phyloP scores from a whole-genome alignment of 2,797 vertebrate genomes.

The Labeo calbasu region DNA sequence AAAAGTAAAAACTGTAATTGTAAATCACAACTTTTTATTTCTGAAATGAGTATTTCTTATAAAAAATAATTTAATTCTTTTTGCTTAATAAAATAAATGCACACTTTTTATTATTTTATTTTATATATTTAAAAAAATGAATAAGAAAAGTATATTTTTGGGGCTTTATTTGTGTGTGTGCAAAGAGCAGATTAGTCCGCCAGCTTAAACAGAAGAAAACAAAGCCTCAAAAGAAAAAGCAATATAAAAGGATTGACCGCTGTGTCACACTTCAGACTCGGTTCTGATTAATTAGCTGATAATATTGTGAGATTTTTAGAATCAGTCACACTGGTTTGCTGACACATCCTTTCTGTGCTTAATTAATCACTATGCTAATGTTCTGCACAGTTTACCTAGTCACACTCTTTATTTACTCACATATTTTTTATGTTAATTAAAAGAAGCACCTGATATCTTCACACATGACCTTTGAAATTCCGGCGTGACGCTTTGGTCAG shows the following conservation, averaged over 20 bases:
- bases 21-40: too few species aligned
- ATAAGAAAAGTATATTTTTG: too few species aligned
- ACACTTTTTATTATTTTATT: too few species aligned
- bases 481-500: background rate
- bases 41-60: too few species aligned
- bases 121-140: too few species aligned
- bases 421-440: constrained; percentile 76
- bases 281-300: constrained; percentile 42
- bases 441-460: constrained; percentile 67
- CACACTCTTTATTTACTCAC: constrained; percentile 51
- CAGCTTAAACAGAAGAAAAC: background rate
- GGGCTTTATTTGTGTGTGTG: background rate
- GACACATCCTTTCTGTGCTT: constrained; percentile 27
- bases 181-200: background rate
- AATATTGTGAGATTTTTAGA: constrained; percentile 39
- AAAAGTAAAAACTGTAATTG: too few species aligned
- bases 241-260: constrained; percentile 23
- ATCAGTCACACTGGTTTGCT: constrained; percentile 39
- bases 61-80: too few species aligned
- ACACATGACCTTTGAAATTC: background rate
- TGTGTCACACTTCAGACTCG: constrained; percentile 9
- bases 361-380: constrained; percentile 43
- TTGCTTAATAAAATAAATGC: too few species aligned
- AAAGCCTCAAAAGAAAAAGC: constrained; percentile 1
- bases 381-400: constrained; percentile 26